These are phyloP conservation scores for Stenodera caucasica DNA, from an alignment of 2,888 invertebrate genomes.

Conservation along the genomic window DNA sequence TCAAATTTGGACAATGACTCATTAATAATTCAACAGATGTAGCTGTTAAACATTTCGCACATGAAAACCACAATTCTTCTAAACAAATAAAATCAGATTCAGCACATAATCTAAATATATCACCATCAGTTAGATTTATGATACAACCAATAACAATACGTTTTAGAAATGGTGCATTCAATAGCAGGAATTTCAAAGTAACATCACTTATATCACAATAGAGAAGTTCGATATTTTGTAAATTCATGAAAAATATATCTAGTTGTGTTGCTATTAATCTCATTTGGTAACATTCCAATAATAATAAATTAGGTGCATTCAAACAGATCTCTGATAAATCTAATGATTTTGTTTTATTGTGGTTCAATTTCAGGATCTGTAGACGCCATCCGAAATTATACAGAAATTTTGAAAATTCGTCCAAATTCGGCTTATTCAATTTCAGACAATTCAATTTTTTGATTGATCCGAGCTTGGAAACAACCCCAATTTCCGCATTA, in stretches of 20 bases:
- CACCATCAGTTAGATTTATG: slow-evolving; percentile 68
- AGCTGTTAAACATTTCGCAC: slow-evolving; percentile 65
- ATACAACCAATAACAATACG: slow-evolving; percentile 68
- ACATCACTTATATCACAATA: slow-evolving; percentile 64
- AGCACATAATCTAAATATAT: slow-evolving; percentile 67
- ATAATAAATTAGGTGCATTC: slow-evolving; percentile 59
- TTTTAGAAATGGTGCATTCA: slow-evolving; percentile 62
- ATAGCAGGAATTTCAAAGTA: slow-evolving; percentile 64
- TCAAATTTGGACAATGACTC: slow-evolving; percentile 68
- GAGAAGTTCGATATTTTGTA: slow-evolving; percentile 68
- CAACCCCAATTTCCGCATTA: slow-evolving; percentile 55
- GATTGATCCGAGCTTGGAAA: slow-evolving; percentile 57
- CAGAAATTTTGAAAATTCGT: slow-evolving; percentile 63
- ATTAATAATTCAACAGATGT: slow-evolving; percentile 68
- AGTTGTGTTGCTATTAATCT: slow-evolving; percentile 61
- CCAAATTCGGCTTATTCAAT: slow-evolving; percentile 64
- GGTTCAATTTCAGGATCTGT: slow-evolving; percentile 46
- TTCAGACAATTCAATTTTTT: slow-evolving; percentile 57
- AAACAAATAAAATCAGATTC: slow-evolving; percentile 65
- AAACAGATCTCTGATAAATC: slow-evolving; percentile 47
- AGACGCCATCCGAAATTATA: slow-evolving; percentile 52
- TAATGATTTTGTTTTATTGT: slow-evolving; percentile 42
- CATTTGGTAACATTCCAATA: slow-evolving; percentile 69
- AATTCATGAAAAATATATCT: slow-evolving; percentile 62
- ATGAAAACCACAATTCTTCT: slow-evolving; percentile 71